Evolutionary conservation across 2,797 vertebrate genomes (phyloP).

Genomic region (Chlorospingus flavigularis): DNA sequence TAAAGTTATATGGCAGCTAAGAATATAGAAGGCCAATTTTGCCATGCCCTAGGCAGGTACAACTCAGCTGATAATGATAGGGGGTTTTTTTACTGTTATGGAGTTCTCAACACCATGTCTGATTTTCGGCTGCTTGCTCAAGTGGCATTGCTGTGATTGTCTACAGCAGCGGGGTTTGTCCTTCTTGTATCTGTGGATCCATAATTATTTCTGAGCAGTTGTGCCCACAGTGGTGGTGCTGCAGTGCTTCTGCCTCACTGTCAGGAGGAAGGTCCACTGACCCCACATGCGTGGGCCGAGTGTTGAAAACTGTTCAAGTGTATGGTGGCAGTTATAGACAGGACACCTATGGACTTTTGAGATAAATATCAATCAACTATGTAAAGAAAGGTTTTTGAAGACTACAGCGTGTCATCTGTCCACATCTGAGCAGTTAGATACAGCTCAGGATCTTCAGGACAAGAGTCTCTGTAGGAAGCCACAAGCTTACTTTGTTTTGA

Average conservation of each 20-base stretch:
- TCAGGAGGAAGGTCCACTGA: not conserved
- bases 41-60: not conserved
- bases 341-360: not conserved
- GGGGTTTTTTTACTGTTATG: fast-evolving
- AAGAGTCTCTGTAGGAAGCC: not conserved
- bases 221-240: not conserved
- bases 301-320: not conserved
- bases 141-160: not conserved
- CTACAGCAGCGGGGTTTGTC: not conserved
- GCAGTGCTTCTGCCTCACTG: not conserved
- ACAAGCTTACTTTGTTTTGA: not conserved
- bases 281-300: fast-evolving
- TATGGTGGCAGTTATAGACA: not conserved
- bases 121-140: not conserved
- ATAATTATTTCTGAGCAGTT: not conserved
- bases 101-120: not conserved
- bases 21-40: not conserved
- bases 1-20: not conserved
- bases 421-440: not conserved
- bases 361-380: not conserved
- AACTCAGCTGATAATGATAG: not conserved
- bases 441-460: not conserved
- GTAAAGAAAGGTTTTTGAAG: not conserved
- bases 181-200: not conserved
- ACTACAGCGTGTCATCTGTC: not conserved